Evolutionary conservation across 2,113 vertebrate species (phyloP).

Genomic region (Geococcyx californianus): DNA sequence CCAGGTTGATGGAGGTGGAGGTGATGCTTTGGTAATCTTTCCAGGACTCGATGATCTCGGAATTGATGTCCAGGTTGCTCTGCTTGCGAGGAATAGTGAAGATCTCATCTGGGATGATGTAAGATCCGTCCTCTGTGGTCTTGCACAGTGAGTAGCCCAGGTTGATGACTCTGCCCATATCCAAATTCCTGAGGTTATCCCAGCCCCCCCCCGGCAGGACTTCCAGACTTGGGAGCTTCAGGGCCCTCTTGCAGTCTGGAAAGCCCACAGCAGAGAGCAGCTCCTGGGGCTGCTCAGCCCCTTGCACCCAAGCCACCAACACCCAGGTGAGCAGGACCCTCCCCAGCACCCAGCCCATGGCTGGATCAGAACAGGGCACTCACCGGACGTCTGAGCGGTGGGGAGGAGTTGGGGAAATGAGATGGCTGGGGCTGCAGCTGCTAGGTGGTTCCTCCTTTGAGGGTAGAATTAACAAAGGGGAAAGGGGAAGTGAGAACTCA

Average conservation of each 20-base stretch:
- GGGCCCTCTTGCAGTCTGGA: slow-evolving; percentile 71
- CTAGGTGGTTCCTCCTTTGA: neutral
- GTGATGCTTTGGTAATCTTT: slow-evolving; percentile 82
- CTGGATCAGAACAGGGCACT: accelerated
- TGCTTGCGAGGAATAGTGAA: slow-evolving; percentile 86
- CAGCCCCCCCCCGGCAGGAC: slow-evolving; percentile 91
- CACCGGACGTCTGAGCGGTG: accelerated
- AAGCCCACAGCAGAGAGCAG: slow-evolving; percentile 9
- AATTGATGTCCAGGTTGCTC: slow-evolving; percentile 86
- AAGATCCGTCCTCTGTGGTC: slow-evolving; percentile 87
- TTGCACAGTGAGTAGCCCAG: slow-evolving; percentile 83
- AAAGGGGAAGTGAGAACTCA: slow-evolving; percentile 44
- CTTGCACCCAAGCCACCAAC: neutral
- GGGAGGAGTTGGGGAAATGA: neutral
- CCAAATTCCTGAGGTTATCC: slow-evolving; percentile 92
- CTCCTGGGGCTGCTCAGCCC: neutral
- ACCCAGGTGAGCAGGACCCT: neutral
- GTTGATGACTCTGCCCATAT: slow-evolving; percentile 87
- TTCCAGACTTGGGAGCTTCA: slow-evolving; percentile 78
- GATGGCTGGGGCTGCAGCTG: neutral
- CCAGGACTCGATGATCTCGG: slow-evolving; percentile 88
- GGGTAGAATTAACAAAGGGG: neutral
- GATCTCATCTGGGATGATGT: slow-evolving; percentile 87
- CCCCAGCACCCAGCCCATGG: slow-evolving; percentile 32
- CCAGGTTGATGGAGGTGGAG: slow-evolving; percentile 80